Conservation (phyloP, 2,797 vertebrate species). For the Chelmon rostratus region DNA sequence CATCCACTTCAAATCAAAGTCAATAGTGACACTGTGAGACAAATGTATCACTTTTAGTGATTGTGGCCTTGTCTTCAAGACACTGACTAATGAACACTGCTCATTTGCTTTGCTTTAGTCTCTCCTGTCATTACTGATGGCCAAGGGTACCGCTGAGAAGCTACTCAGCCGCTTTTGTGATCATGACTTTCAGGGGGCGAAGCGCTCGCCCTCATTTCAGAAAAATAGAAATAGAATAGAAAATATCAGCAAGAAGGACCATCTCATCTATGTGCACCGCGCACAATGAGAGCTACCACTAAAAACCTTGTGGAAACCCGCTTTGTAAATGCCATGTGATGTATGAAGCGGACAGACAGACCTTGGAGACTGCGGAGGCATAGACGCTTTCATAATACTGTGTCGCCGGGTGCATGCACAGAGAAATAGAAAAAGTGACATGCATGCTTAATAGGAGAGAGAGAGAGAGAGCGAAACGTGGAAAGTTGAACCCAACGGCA, state of each 20-base stretch:
- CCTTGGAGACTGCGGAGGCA: conserved; percentile 39
- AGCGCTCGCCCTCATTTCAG: conserved; percentile 10
- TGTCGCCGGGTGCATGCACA: conserved; percentile 46
- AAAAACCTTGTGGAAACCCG: conserved; percentile 16
- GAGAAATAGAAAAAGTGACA: conserved; percentile 26
- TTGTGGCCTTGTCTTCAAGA: conserved; percentile 30
- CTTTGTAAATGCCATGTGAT: conserved; percentile 23
- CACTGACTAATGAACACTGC: conserved; percentile 25
- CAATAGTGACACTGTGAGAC: conserved; percentile 29
- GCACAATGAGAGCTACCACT: conserved; percentile 16
- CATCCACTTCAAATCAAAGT: conserved; percentile 54
- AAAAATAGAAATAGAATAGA: conserved; percentile 10
- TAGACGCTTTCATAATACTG: conserved; percentile 36
- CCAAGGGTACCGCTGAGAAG: conserved; percentile 23
- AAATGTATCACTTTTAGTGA: conserved; percentile 41
- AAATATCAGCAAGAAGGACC: conserved; percentile 20
- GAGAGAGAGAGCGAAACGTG: conserved; percentile 6
- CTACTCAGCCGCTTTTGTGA: conserved; percentile 13
- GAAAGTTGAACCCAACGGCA: conserved; percentile 36
- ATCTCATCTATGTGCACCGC: background rate
- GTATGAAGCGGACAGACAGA: conserved; percentile 27
- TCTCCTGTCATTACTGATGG: conserved; percentile 31
- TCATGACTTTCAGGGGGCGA: background rate
- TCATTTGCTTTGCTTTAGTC: conserved; percentile 51
- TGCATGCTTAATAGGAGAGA: conserved; percentile 32